Evolutionary conservation across 2,888 invertebrate genomes (phyloP).

Genomic region (Aphodius sticticus): DNA sequence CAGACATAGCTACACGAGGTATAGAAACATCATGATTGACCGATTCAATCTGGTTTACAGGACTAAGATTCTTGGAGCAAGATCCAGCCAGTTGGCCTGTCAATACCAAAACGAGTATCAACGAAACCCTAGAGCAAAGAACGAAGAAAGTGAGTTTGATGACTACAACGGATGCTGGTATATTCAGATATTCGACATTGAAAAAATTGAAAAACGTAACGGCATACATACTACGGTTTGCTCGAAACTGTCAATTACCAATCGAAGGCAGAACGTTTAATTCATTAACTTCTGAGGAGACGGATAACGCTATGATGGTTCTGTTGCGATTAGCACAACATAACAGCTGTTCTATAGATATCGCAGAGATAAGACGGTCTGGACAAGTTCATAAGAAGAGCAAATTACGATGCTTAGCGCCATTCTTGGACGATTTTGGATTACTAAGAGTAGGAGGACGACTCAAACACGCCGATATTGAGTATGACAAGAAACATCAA

Average conservation of each 20-base stretch:
- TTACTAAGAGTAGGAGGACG: slow-evolving; percentile 24
- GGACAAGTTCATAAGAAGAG: slow-evolving; percentile 7
- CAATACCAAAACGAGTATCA: background rate
- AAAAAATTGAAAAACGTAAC: slow-evolving; percentile 12
- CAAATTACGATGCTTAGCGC: slow-evolving; percentile 15
- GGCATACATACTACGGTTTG: slow-evolving; percentile 16
- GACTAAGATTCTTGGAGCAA: slow-evolving; percentile 6
- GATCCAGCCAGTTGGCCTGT: background rate
- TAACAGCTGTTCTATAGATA: slow-evolving; percentile 5
- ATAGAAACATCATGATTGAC: background rate
- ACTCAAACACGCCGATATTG: slow-evolving; percentile 16
- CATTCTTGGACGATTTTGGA: slow-evolving; percentile 23
- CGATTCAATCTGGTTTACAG: slow-evolving; percentile 8
- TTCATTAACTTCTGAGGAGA: slow-evolving; percentile 5
- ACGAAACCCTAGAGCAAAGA: background rate
- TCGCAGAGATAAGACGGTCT: background rate
- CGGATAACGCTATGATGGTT: background rate
- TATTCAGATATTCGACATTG: slow-evolving; percentile 11
- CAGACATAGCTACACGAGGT: slow-evolving; percentile 27
- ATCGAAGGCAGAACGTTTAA: background rate
- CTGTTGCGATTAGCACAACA: slow-evolving; percentile 1
- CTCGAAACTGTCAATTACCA: slow-evolving; percentile 4
- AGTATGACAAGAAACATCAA: slow-evolving; percentile 24
- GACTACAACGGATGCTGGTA: background rate
- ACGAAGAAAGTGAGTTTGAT: background rate